Percentiles rank a stretch among this genome's conserved stretches.
Conservation (phyloP, 2,888 invertebrate genomes). For the Drosophila neonasuta region DNA sequence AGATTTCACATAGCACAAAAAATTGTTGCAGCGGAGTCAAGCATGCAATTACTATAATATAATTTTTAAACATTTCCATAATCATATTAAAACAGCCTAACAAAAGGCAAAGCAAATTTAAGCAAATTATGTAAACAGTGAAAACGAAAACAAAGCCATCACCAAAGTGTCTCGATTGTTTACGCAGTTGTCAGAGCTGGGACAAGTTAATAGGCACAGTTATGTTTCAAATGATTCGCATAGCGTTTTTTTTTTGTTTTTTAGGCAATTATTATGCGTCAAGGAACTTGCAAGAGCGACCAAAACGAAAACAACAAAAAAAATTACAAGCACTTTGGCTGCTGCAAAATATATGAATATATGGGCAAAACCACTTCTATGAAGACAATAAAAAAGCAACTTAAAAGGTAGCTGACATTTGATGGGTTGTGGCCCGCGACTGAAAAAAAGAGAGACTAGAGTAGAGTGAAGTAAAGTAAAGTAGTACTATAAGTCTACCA, state of each 20-base stretch:
- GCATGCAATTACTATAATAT: not conserved
- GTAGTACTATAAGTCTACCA: conserved; percentile 1
- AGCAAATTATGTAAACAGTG: conserved; percentile 46
- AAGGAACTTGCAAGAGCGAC: conserved; percentile 38
- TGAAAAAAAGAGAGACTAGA: conserved; percentile 8
- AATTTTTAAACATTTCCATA: not conserved
- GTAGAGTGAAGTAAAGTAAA: too few relatives aligned
- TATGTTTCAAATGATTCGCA: conserved; percentile 38
- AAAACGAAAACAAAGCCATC: conserved; percentile 39
- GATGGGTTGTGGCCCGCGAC: conserved; percentile 58
- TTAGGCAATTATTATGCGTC: conserved; percentile 36
- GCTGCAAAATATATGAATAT: conserved; percentile 21
- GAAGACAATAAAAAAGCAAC: conserved; percentile 47
- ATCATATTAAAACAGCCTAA: conserved; percentile 23
- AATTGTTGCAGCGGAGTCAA: not conserved
- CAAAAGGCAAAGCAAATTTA: conserved; percentile 25
- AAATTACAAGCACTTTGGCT: conserved; percentile 48
- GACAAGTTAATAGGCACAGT: conserved; percentile 37
- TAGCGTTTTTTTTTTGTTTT: conserved; percentile 25
- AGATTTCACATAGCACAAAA: not conserved
- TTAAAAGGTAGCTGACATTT: conserved; percentile 68
- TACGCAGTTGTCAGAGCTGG: conserved; percentile 41
- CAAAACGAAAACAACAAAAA: not conserved
- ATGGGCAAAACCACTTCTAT: conserved; percentile 57
- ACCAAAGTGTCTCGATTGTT: conserved; percentile 26